Evolutionary conservation across 2,113 vertebrate genomes (phyloP), one percentile per base, ranked within the genome.

Genomic region (Indicator maculatus): DNA sequence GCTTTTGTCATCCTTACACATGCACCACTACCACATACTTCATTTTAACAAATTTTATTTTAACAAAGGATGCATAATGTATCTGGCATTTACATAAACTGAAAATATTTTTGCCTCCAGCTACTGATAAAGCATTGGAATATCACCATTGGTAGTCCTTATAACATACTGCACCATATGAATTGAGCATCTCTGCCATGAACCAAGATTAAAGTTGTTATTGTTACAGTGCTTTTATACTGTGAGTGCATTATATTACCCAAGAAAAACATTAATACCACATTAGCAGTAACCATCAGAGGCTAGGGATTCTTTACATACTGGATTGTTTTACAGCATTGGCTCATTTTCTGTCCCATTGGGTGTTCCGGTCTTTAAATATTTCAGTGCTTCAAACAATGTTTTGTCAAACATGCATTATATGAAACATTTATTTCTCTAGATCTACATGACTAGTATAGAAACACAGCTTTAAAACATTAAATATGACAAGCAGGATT

Each of bases 261-360:
- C 61, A 5, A 81, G 72, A 94, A 96, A 96, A 94, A 93, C 63
- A 95, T 94, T 74, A 91, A 90, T 90, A 93, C 73, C 59, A 66
- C 73, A 92, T 95, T 92, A 96, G 78, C 79, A 89, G 87, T 58
- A 97, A 80, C 64, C 91, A 92, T 79, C 70, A 88, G 83, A 61
- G 83, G 33, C 86, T 56, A 83, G 64, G 60, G 38, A 93, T 90
- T 93, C 78, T 92, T 94, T 81, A 89, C 72, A 64, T 76, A 92
- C 83, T 82, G 66, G 86, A 88, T 59, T 83, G 45, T 33, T 92
- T 79, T 89, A 90, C 72, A 78, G 83, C 67, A 90, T 3, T 23
- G 77, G 44, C 63, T 97, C 90, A 94, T 93, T 96, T 96, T 82
- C 66, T 75, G 58, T 79, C 82, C 82, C 87, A 60, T n/a, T 61